Evolutionary conservation across 2,888 invertebrate genomes (phyloP), one percentile per base, ranked within the genome.

Genomic region (Drosophila planitibia): DNA sequence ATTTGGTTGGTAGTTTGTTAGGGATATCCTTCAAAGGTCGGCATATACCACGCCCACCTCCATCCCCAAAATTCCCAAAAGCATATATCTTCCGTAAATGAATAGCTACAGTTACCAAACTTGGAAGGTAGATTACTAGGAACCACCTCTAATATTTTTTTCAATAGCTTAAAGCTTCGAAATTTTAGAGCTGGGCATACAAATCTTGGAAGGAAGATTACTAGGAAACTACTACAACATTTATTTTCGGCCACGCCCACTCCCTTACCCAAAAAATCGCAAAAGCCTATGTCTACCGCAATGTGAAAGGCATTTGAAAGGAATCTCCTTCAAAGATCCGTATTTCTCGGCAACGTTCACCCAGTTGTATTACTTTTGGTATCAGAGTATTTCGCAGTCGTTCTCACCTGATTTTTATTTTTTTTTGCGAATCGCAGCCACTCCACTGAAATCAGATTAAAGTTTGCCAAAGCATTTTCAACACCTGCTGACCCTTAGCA

Each of bases 371-470:
- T 44, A 5, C 41, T 22, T 44, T 3, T 12, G 44, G 12, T 2
- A 25, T 25, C 16, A 47, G 16, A 16, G 28, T 16, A 47, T 25
- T 25, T 28, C 4, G 25, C 47, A 28, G 47, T 47, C 47, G 25
- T 4, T 4, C 9, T 25, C 9, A 25, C 47, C 4, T 4, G 16
- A 4, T 9, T 47, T 19, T 1, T n/a, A 1, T n/a, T 9, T 9
- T 25, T 16, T 16, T 22, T 59, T 41, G 53, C 52, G 35, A 61
- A 57, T 75, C 39, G 59, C 41, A 55, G 69, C 35, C 76, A 71
- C 68, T 82, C 59, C 61, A 68, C 70, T 78, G 61, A 72, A 82
- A 86, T 89, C 79, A 74, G 87, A 85, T 86, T 84, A 82, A 76
- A 82, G 70, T 86, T 84, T 73, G 62, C 68, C 57, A 44, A 57